Conservation (phyloP, 2,888 invertebrate species). For the Lepidocyrtinus sp. region DNA sequence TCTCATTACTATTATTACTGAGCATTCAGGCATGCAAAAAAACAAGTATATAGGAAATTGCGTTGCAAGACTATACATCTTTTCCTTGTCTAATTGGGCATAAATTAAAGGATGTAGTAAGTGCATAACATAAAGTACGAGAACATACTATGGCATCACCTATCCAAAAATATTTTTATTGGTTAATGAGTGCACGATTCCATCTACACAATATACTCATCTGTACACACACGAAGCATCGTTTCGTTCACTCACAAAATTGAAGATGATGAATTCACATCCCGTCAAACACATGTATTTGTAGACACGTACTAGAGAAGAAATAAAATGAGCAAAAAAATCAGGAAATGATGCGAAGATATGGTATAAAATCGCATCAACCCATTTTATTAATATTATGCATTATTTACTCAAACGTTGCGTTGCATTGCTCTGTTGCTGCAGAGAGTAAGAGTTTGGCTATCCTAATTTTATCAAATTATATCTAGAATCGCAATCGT, state of each 20-base stretch:
- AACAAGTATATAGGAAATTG: background rate
- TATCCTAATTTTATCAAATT: background rate
- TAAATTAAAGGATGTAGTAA: background rate
- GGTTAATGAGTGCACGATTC: slow-evolving; percentile 1
- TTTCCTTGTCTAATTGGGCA: background rate
- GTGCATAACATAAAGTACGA: background rate
- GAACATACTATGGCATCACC: background rate
- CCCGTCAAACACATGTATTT: slow-evolving; percentile 19
- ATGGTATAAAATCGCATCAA: background rate
- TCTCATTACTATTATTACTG: background rate
- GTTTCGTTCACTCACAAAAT: background rate
- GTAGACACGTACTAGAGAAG: background rate
- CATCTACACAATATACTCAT: background rate
- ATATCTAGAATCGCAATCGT: background rate
- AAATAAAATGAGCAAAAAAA: slow-evolving; percentile 10
- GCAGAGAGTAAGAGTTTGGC: background rate
- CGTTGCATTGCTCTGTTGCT: background rate
- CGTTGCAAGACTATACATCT: background rate
- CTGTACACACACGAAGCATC: too few species aligned
- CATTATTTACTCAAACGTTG: background rate
- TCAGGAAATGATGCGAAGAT: slow-evolving; percentile 41
- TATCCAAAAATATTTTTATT: slow-evolving; percentile 12
- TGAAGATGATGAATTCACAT: slow-evolving; percentile 23
- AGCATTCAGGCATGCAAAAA: background rate
- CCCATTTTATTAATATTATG: slow-evolving; percentile 1